Conservation (phyloP, 2,113 vertebrate genomes). For the Halcyon senegalensis region DNA sequence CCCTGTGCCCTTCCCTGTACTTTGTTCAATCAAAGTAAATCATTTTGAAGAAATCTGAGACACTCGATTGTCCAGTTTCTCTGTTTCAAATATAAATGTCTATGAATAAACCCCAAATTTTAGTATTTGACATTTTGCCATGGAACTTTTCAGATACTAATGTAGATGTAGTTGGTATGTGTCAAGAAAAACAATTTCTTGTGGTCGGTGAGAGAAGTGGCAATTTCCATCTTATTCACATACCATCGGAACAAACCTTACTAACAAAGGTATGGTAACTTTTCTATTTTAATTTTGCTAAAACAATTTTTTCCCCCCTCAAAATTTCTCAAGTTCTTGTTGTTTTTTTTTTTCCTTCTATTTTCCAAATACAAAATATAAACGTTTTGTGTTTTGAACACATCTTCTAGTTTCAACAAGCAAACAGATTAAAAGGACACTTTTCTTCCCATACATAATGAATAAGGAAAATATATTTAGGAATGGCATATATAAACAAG, state of each 20-base stretch:
- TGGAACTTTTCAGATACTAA: constrained; percentile 81
- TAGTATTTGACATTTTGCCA: not conserved
- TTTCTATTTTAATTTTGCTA: not conserved
- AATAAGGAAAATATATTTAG: not conserved
- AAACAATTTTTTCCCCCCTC: not conserved
- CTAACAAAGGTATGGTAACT: constrained; percentile 83
- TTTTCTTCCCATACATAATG: not conserved
- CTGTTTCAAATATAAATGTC: not conserved
- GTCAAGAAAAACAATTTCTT: constrained; percentile 88
- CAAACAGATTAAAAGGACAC: not conserved
- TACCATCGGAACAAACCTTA: constrained; percentile 87
- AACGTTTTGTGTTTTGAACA: not conserved
- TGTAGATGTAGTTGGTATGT: constrained; percentile 88
- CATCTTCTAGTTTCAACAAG: not conserved
- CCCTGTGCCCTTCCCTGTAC: rapidly evolving
- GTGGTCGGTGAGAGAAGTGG: constrained; percentile 93
- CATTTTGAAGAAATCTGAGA: not conserved
- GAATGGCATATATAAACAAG: not conserved
- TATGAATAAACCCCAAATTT: not conserved
- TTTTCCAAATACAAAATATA: not conserved
- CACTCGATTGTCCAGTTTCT: not conserved
- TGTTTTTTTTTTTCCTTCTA: not conserved
- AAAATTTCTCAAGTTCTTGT: not conserved
- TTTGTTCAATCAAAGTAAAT: not conserved
- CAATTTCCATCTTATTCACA: constrained; percentile 89